Percentiles rank a stretch among this genome's conserved stretches.
phyloP scores from a whole-genome alignment of 1,140 invertebrate species.

The Copidosoma floridanum region DNA sequence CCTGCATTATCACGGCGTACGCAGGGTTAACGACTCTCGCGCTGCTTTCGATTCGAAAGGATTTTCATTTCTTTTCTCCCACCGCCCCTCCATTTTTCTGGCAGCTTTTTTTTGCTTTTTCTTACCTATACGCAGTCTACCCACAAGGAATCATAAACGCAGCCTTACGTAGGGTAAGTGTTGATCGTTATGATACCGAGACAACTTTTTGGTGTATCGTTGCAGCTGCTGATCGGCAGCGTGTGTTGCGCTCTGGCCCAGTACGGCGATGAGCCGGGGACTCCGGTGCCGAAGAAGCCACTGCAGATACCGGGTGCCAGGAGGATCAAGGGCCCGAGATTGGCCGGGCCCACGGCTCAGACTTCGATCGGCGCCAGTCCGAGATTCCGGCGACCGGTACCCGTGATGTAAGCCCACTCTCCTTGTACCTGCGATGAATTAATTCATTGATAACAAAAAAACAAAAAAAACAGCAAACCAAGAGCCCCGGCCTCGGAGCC shows the following conservation, averaged over 20 bases:
- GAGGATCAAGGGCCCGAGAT: conserved; percentile 28
- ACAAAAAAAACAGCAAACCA: conserved; percentile 51
- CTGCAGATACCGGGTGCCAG: conserved; percentile 15
- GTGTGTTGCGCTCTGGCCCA: conserved; percentile 33
- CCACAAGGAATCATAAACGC: no score
- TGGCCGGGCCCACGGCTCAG: conserved; percentile 23
- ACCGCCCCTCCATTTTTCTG: no score
- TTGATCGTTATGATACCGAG: no score
- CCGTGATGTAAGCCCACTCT: conserved; percentile 28
- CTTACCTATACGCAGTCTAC: no score
- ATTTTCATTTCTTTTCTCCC: no score
- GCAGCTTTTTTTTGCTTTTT: no score
- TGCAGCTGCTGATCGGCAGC: conserved; percentile 39
- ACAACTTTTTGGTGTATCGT: no score
- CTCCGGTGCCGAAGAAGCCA: conserved; percentile 9
- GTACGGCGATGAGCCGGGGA: conserved; percentile 15
- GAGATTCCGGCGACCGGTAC: conserved; percentile 35
- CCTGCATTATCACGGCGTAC: no score
- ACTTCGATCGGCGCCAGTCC: conserved; percentile 31
- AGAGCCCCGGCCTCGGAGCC: conserved; percentile 61
- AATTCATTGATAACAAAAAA: not conserved
- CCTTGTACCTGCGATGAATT: not conserved
- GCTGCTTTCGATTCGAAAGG: no score
- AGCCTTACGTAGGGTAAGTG: no score
- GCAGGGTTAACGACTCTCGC: no score